These are phyloP conservation scores for Odontothrips loti DNA, from an alignment of 2,888 invertebrate genomes.

Conservation along the genomic window DNA sequence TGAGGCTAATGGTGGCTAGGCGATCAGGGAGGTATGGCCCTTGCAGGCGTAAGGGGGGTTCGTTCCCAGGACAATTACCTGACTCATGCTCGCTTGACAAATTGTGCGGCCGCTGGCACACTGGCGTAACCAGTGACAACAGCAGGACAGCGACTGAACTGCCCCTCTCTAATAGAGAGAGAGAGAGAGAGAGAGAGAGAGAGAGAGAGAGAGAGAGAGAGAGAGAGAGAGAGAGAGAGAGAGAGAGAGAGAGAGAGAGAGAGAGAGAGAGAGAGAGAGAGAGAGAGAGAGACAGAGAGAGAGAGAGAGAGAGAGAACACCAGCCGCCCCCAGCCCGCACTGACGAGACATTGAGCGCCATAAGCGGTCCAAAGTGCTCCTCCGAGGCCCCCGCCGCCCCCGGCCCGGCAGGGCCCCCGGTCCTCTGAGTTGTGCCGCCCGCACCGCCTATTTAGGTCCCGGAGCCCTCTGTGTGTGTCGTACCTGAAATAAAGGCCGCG, in stretches of 20 bases:
- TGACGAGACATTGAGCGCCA: neutral
- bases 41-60: neutral
- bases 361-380: neutral
- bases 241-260: too few relatives aligned
- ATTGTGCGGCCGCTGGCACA: neutral
- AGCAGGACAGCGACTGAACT: neutral
- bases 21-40: constrained; percentile 2
- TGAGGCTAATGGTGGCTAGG: neutral
- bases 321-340: too few relatives aligned
- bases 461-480: too few relatives aligned
- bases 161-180: neutral
- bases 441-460: too few relatives aligned
- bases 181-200: neutral
- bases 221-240: too few relatives aligned
- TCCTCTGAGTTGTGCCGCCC: too few relatives aligned
- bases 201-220: neutral
- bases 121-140: constrained; percentile 20
- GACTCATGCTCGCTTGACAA: constrained; percentile 26
- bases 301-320: too few relatives aligned
- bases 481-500: too few relatives aligned
- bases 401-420: too few relatives aligned
- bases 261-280: too few relatives aligned
- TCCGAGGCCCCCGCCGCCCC: neutral
- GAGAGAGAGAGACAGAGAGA: too few relatives aligned
- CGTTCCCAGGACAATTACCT: constrained; percentile 24